Evolutionary conservation across 2,888 invertebrate species (phyloP).

Genomic region (Stenoptilia bipunctidactyla): DNA sequence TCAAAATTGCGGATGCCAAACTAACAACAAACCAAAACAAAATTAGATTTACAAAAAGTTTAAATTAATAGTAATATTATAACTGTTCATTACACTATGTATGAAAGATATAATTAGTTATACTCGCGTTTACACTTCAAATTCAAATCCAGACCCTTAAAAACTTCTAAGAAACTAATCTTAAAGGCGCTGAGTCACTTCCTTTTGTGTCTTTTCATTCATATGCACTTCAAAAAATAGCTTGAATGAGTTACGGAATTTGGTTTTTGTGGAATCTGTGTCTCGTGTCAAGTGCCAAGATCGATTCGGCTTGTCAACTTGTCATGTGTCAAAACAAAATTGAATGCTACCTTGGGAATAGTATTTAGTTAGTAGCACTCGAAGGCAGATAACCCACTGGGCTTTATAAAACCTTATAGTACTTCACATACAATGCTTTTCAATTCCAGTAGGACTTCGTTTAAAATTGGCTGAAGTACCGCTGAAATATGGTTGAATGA

Average conservation of each 20-base stretch:
- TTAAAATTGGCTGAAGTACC: neutral
- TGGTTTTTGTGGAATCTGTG: slow-evolving; percentile 29
- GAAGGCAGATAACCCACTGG: slow-evolving; percentile 34
- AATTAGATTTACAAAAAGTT: no score
- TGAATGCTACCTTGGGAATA: slow-evolving; percentile 60
- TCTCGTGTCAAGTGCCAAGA: slow-evolving; percentile 31
- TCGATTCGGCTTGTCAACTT: slow-evolving; percentile 32
- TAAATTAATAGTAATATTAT: no score
- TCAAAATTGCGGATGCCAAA: no score
- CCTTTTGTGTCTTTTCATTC: slow-evolving; percentile 38
- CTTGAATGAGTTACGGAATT: slow-evolving; percentile 38
- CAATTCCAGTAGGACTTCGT: slow-evolving; percentile 3
- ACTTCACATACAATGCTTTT: slow-evolving; percentile 7
- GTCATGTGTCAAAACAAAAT: slow-evolving; percentile 65
- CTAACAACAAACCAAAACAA: no score
- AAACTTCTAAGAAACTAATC: slow-evolving; percentile 6
- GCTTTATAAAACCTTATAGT: slow-evolving; percentile 24
- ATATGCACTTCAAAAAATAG: slow-evolving; percentile 25
- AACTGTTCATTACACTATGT: no score
- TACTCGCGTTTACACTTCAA: neutral
- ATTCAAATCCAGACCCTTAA: slow-evolving; percentile 4
- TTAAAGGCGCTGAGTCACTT: slow-evolving; percentile 35
- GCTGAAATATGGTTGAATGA: neutral
- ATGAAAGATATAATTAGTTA: neutral
- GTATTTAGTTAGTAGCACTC: slow-evolving; percentile 16